A percentile compares a stretch with the other conserved stretches of the same genome.
Evolutionary conservation across 2,113 vertebrate genomes (phyloP).

Genomic region (Ceratotherium simum): DNA sequence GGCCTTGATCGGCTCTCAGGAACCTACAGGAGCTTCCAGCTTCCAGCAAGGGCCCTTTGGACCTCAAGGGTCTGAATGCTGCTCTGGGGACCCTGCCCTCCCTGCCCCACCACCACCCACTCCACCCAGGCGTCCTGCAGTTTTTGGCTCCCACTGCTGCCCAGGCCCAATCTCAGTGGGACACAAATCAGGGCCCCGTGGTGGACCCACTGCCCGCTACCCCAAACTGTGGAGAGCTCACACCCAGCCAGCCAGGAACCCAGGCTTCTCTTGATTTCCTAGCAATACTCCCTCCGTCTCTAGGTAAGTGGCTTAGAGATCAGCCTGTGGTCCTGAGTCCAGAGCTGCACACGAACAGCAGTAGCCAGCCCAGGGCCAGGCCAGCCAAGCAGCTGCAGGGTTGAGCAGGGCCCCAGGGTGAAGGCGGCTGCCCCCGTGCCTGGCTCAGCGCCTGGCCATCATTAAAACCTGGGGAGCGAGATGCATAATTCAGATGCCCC

Average conservation of each 20-base stretch:
- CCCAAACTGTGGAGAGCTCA: not conserved
- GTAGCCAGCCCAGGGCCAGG: not conserved
- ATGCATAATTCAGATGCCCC: conserved; percentile 34
- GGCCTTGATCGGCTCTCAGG: not conserved
- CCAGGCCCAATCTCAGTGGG: not conserved
- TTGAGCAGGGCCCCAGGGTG: not conserved
- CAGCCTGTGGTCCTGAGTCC: not conserved
- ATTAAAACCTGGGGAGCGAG: not conserved
- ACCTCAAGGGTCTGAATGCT: not conserved
- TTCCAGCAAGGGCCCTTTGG: not conserved
- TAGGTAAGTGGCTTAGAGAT: not conserved
- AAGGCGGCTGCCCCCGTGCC: not conserved
- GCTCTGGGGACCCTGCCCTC: not conserved
- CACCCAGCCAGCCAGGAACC: not conserved
- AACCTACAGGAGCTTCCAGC: not conserved
- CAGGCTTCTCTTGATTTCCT: not conserved
- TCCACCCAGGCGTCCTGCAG: not conserved
- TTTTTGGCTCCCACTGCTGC: not conserved
- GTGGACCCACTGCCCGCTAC: too few species aligned
- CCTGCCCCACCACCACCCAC: not conserved
- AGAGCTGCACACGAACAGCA: not conserved
- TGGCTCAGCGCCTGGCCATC: not conserved
- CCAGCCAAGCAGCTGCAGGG: not conserved
- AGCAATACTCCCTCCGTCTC: not conserved
- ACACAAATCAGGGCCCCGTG: not conserved